phyloP scores from a whole-genome alignment of 2,888 invertebrate species.

The Nomada ruficornis region DNA sequence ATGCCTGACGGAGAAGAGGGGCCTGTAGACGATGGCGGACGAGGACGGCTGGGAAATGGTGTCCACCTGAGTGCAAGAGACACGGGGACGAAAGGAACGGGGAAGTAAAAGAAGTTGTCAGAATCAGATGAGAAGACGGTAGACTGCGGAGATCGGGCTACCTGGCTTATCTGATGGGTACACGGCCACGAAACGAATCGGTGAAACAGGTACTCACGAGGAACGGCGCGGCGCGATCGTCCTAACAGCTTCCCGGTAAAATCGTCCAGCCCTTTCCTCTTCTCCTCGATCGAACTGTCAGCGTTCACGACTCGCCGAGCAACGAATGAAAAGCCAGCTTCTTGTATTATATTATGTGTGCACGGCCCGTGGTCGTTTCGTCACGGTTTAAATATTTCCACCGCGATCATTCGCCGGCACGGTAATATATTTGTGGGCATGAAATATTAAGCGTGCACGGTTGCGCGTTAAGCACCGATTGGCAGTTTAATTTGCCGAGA shows the following conservation, averaged over 20 bases:
- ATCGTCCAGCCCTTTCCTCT: slow-evolving; percentile 8
- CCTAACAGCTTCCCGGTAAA: slow-evolving; percentile 25
- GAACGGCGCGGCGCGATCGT: slow-evolving; percentile 6
- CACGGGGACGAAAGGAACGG: slow-evolving; percentile 44
- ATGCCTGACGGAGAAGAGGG: slow-evolving; percentile 42
- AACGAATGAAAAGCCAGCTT: neutral
- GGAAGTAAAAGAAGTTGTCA: slow-evolving; percentile 68
- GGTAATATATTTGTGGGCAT: too few species aligned
- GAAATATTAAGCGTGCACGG: too few species aligned
- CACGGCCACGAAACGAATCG: slow-evolving; percentile 47
- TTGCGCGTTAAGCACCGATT: too few species aligned
- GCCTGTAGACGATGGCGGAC: slow-evolving; percentile 8
- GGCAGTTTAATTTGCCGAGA: too few species aligned
- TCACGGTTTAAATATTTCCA: neutral
- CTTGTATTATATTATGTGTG: neutral
- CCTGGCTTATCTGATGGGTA: slow-evolving; percentile 55
- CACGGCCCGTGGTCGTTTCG: neutral
- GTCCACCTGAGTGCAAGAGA: slow-evolving; percentile 67
- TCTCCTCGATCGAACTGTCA: slow-evolving; percentile 26
- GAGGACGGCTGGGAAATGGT: slow-evolving; percentile 57
- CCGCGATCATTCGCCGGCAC: too few species aligned
- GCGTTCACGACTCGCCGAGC: neutral
- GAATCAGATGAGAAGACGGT: slow-evolving; percentile 57
- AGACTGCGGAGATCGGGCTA: slow-evolving; percentile 38
- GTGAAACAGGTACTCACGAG: slow-evolving; percentile 30